Evolutionary conservation across 2,888 invertebrate species (phyloP).

Genomic region (Boloria selene): DNA sequence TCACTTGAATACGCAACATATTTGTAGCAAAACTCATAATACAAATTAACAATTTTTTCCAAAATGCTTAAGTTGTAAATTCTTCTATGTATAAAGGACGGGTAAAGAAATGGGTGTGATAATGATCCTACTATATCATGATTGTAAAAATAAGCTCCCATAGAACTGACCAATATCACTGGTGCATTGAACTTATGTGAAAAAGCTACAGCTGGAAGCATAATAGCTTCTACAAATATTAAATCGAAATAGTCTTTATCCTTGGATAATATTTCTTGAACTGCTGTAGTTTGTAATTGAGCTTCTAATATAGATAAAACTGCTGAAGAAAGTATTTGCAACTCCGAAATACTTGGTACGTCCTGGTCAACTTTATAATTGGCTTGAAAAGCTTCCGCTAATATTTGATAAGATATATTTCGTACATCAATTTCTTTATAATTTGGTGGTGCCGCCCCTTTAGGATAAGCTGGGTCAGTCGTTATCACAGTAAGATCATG

Average conservation of each 20-base stretch:
- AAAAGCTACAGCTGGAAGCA: slow-evolving; percentile 41
- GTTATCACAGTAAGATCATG: slow-evolving; percentile 66
- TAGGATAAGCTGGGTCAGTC: slow-evolving; percentile 54
- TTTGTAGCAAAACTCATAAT: slow-evolving; percentile 35
- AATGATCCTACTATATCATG: slow-evolving; percentile 43
- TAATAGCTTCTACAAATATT: slow-evolving; percentile 46
- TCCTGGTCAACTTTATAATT: slow-evolving; percentile 7
- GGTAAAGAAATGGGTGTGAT: slow-evolving; percentile 44
- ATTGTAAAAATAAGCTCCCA: slow-evolving; percentile 39
- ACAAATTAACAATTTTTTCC: slow-evolving; percentile 47
- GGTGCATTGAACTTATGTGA: slow-evolving; percentile 49
- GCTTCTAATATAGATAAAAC: slow-evolving; percentile 30
- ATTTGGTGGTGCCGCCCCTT: slow-evolving; percentile 49
- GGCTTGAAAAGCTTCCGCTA: not conserved
- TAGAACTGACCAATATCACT: slow-evolving; percentile 49
- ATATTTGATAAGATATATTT: slow-evolving; percentile 48
- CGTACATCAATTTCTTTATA: slow-evolving; percentile 61
- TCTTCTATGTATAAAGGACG: slow-evolving; percentile 19
- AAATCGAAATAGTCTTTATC: slow-evolving; percentile 48
- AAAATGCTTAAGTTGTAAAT: slow-evolving; percentile 44
- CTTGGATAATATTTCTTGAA: slow-evolving; percentile 23
- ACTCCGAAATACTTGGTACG: not conserved
- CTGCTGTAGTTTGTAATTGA: slow-evolving; percentile 41
- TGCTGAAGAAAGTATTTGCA: slow-evolving; percentile 3
- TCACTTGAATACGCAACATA: slow-evolving; percentile 7